Base-by-base conservation (phyloP, 2,113 vertebrate genomes). In the Drymodes brunneopygia region DNA sequence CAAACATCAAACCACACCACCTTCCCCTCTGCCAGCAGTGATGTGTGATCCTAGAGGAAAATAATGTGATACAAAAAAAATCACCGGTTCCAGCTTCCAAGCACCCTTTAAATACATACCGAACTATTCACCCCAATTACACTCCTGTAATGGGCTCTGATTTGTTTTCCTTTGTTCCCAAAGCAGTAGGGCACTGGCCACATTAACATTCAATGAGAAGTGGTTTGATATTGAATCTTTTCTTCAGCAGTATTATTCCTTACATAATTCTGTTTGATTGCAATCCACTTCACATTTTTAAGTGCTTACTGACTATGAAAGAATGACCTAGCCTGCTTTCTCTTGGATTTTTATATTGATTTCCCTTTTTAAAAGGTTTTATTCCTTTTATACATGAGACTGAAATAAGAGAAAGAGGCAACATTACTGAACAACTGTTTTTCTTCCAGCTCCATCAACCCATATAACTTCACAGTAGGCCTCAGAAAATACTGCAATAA, bases 51-150 rank as follows among this genome's bases (percentile, higher is more conserved):
- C 90, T 65, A 56, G 53, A 79, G 50, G 70, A 92, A 93, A 96
- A 95, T 75, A 91, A 95, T 66, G 75, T 51, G 61, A 70, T 73
- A 82, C 60, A 94, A 90, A 73, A 83, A 83, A 90, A 88, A 77
- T 72, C 74, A 66, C 38, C n/a, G 42, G 38, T 82, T 89, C 61
- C 65, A 83, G 65, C 81, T 91, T 92, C 87, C 81, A 86, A 91
- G 69, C 2, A 3, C 42, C 48, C 71, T 95, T 93, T 95, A 91
- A 92, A 95, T 75, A 75, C 11, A 19, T 78, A 73, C 90, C 6
- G 1, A 95, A 97, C 80, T 91, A 54, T 94, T 96, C 93, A 92
- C 95, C 94, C 90, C 96, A 96, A 94, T 96, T 96, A 97, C 69
- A 70, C 71, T 84, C 83, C 13, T 67, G 91, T 91, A 95, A 96